A percentile compares a stretch with the other conserved stretches of the same genome.
Conservation (phyloP, 2,797 vertebrate genomes). For the Pangasius djambal region DNA sequence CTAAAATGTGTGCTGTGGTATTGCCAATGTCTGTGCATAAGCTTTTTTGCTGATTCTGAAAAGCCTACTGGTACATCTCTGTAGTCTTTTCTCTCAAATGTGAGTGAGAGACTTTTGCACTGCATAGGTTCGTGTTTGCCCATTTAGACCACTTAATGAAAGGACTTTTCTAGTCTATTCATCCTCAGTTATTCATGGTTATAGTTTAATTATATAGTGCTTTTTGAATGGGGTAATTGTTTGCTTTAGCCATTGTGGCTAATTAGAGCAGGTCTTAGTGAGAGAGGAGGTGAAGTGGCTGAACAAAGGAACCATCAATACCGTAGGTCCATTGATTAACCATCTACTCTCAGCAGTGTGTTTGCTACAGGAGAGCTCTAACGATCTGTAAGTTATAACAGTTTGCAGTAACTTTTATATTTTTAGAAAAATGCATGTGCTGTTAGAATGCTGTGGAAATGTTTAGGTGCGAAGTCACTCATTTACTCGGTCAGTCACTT, state of each 20-base stretch:
- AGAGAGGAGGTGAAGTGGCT: constrained; percentile 20
- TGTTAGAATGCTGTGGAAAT: neutral
- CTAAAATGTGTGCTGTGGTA: neutral
- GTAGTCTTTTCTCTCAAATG: neutral
- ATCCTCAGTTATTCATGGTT: neutral
- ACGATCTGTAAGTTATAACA: neutral
- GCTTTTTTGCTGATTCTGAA: constrained; percentile 23
- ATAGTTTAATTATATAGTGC: neutral
- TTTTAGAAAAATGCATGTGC: neutral
- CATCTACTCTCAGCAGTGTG: neutral
- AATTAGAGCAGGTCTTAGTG: constrained; percentile 40
- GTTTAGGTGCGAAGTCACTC: neutral
- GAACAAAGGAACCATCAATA: constrained; percentile 40
- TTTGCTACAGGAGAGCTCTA: neutral
- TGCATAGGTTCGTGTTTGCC: neutral
- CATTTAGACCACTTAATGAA: neutral
- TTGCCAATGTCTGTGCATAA: neutral
- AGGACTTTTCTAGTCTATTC: neutral
- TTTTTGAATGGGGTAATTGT: constrained; percentile 27
- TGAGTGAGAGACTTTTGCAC: neutral
- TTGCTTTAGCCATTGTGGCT: constrained; percentile 37
- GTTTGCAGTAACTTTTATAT: neutral
- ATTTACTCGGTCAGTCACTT: neutral
- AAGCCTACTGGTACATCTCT: neutral
- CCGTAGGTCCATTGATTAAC: neutral